These are phyloP conservation scores for Cynopterus sphinx DNA, from an alignment of 2,797 vertebrate species.

Conservation along the genomic window DNA sequence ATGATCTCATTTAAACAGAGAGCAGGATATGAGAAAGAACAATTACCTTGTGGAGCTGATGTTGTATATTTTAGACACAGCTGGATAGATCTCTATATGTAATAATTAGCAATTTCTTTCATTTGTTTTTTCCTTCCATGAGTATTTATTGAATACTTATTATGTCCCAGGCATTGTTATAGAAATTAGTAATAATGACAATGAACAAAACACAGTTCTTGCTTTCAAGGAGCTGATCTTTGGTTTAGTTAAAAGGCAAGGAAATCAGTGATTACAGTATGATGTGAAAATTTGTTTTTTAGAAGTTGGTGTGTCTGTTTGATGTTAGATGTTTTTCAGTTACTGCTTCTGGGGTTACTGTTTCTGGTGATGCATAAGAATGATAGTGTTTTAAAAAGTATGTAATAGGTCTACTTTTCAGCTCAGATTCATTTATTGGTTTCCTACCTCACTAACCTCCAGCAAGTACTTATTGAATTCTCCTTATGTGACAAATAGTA, in stretches of 20 bases:
- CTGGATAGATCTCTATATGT: background rate
- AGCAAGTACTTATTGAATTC: background rate
- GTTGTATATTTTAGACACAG: conserved; percentile 53
- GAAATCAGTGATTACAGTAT: background rate
- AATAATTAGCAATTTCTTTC: background rate
- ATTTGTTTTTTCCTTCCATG: background rate
- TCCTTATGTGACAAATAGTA: background rate
- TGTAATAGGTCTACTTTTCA: background rate
- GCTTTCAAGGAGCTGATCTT: background rate
- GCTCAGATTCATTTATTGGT: background rate
- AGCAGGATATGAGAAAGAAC: conserved; percentile 54
- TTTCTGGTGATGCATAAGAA: background rate
- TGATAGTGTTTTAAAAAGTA: background rate
- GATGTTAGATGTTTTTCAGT: conserved; percentile 22
- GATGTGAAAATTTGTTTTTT: background rate
- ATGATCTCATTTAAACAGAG: conserved; percentile 69
- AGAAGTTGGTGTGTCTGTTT: background rate
- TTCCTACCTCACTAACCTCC: background rate
- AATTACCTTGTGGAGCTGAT: conserved; percentile 41
- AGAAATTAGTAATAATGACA: background rate
- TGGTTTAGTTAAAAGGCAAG: conserved; percentile 25
- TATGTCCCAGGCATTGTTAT: background rate
- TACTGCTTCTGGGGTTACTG: background rate
- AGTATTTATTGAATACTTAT: background rate
- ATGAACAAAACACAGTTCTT: background rate